phyloP scores from a whole-genome alignment of 1,140 invertebrate species.

The Drosophila subobscura region DNA sequence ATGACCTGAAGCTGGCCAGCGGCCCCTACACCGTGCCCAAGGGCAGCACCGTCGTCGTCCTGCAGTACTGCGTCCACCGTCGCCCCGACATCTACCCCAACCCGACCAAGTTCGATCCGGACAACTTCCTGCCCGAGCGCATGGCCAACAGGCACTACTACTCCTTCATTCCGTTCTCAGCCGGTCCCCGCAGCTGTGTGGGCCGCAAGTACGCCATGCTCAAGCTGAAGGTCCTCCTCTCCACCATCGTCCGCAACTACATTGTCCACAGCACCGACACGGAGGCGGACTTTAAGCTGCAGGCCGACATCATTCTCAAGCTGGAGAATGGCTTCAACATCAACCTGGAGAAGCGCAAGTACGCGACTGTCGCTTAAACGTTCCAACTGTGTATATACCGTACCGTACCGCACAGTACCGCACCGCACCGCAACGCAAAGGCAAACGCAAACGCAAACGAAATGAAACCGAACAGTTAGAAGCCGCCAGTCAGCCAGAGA shows the following conservation, averaged over 20 bases:
- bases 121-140: conserved; percentile 94
- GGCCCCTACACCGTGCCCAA: conserved; percentile 84
- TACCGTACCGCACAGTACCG: neutral
- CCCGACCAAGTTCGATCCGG: conserved; percentile 94
- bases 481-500: conserved; percentile 56
- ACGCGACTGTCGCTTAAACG: conserved; percentile 52
- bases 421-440: neutral
- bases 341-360: conserved; percentile 69
- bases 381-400: conserved; percentile 21
- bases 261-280: conserved; percentile 87
- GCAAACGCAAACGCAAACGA: conserved; percentile 6
- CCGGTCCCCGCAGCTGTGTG: conserved; percentile 92
- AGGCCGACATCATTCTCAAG: conserved; percentile 93
- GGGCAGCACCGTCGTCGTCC: conserved; percentile 88
- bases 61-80: conserved; percentile 90
- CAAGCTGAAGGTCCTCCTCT: conserved; percentile 93
- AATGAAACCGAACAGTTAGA: conserved; percentile 16
- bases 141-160: conserved; percentile 92
- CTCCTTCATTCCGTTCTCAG: conserved; percentile 94
- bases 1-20: conserved; percentile 87
- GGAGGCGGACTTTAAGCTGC: conserved; percentile 89
- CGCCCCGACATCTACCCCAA: conserved; percentile 91
- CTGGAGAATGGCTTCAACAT: conserved; percentile 85
- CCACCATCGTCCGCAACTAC: conserved; percentile 93
- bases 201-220: conserved; percentile 93